Percentiles rank a stretch among this genome's conserved stretches.
These are phyloP conservation scores for Carassius gibelio DNA, from an alignment of 2,113 vertebrate genomes.

Conservation along the genomic window DNA sequence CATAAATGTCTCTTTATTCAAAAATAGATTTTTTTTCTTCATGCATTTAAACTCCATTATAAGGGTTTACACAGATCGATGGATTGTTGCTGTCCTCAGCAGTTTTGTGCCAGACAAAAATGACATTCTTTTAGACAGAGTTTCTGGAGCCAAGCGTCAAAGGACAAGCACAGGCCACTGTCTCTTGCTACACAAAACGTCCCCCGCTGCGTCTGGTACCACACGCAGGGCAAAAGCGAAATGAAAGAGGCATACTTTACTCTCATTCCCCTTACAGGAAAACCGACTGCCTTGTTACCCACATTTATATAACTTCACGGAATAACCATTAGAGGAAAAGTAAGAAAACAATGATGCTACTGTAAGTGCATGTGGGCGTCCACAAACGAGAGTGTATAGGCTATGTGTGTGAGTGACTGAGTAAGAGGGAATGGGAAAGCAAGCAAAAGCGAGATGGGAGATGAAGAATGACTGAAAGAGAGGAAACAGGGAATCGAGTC, in stretches of 20 bases:
- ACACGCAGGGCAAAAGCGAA: constrained; percentile 37
- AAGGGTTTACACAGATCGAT: neutral
- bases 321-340: neutral
- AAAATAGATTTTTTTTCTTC: neutral
- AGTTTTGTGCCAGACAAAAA: constrained; percentile 38
- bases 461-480: constrained; percentile 16
- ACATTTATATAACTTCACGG: neutral
- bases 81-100: neutral
- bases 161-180: constrained; percentile 42
- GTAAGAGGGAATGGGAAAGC: neutral
- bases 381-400: neutral
- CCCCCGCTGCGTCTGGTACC: constrained; percentile 49
- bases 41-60: neutral
- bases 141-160: constrained; percentile 3
- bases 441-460: neutral
- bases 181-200: constrained; percentile 43
- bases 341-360: constrained; percentile 20
- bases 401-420: neutral
- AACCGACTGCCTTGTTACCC: constrained; percentile 2
- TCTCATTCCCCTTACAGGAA: constrained; percentile 6
- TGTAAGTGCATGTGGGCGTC: constrained; percentile 37
- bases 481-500: neutral
- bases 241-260: constrained; percentile 26
- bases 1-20: constrained; percentile 5
- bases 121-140: constrained; percentile 23